phyloP scores from a whole-genome alignment of 2,797 vertebrate genomes.

The Argyrosomus regius region DNA sequence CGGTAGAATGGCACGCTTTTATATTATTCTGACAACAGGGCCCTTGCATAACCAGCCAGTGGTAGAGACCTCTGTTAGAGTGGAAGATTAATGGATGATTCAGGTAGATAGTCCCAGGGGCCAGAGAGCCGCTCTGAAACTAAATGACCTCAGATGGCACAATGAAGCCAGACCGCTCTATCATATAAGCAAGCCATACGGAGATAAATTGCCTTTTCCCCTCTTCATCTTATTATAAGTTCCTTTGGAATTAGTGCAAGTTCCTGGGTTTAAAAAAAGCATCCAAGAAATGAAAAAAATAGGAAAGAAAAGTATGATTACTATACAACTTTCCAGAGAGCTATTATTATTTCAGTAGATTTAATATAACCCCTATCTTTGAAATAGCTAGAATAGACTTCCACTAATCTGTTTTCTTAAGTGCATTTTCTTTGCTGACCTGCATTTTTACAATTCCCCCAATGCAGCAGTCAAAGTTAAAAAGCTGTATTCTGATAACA shows the following conservation, averaged over 20 bases:
- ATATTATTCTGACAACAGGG: constrained; percentile 42
- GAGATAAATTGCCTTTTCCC: constrained; percentile 51
- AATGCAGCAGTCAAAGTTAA: constrained; percentile 22
- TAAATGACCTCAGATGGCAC: constrained; percentile 63
- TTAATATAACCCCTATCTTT: constrained; percentile 15
- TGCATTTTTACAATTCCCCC: background rate
- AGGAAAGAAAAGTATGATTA: constrained; percentile 13
- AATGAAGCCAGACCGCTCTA: constrained; percentile 54
- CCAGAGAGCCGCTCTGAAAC: constrained; percentile 47
- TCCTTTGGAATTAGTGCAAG: constrained; percentile 42
- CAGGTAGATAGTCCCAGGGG: constrained; percentile 53
- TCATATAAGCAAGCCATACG: constrained; percentile 33
- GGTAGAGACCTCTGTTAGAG: constrained; percentile 44
- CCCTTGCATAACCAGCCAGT: constrained; percentile 43
- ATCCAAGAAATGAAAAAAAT: constrained; percentile 7
- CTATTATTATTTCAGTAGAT: constrained; percentile 39
- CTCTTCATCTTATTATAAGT: constrained; percentile 37
- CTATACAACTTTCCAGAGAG: constrained; percentile 26
- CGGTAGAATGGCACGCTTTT: constrained; percentile 29
- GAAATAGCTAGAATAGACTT: constrained; percentile 19
- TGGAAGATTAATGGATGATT: constrained; percentile 66
- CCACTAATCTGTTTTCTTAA: constrained; percentile 41
- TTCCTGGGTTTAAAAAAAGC: constrained; percentile 38
- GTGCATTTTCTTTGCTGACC: constrained; percentile 58
- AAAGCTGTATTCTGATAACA: constrained; percentile 19